Percentiles rank a stretch among this genome's conserved stretches.
Conservation (phyloP, 2,113 vertebrate species). For the Paramisgurnus dabryanus region DNA sequence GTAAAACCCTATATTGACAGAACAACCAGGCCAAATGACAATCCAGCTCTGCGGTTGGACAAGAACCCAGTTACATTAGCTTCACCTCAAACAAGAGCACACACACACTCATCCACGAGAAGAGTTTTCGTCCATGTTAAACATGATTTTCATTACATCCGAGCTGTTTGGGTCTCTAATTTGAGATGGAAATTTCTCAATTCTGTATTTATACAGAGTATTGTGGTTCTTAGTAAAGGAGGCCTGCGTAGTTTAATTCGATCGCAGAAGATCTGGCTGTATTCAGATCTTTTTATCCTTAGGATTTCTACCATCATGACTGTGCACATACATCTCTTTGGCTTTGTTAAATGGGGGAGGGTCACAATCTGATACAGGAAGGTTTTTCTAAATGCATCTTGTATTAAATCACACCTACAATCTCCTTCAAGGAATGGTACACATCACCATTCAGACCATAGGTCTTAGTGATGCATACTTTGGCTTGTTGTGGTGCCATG, state of each 20-base stretch:
- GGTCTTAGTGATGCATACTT: background rate
- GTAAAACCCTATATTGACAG: constrained; percentile 60
- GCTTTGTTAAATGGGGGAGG: background rate
- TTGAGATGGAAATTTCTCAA: background rate
- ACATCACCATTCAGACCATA: background rate
- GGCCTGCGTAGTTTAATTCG: background rate
- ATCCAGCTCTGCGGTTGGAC: constrained; percentile 33
- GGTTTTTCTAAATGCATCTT: background rate
- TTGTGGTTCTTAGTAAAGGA: background rate
- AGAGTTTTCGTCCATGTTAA: background rate
- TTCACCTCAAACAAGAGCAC: constrained; percentile 13
- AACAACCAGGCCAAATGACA: constrained; percentile 49
- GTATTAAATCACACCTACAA: background rate
- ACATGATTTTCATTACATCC: background rate
- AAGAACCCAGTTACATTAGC: constrained; percentile 39
- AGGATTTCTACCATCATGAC: background rate
- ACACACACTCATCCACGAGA: background rate
- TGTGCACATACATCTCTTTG: background rate
- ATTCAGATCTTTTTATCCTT: constrained; percentile 11
- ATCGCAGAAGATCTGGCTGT: background rate
- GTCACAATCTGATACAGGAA: background rate
- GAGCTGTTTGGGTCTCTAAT: background rate
- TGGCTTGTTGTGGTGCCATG: background rate
- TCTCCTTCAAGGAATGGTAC: background rate
- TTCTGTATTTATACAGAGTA: background rate